Evolutionary conservation across 1,140 invertebrate genomes (phyloP), one percentile per base, ranked within the genome.

Genomic region (Zaprionus vittiger): DNA sequence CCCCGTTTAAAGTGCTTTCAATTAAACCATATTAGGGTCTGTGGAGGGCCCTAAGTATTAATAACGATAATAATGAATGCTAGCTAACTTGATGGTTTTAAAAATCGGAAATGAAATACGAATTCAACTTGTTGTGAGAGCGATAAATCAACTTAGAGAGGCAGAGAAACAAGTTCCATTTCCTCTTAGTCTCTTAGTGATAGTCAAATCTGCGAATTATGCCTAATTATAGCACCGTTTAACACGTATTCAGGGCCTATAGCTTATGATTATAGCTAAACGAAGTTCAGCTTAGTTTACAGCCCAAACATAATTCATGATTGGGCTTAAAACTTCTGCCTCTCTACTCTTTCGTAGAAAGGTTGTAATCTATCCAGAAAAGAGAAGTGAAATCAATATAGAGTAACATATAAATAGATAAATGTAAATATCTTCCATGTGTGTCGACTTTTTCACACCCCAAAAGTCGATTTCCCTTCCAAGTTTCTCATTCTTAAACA

Each of bases 1-100:
- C 41, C n/a, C 41, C 7, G 41, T 47, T 47, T 17, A 47, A n/a
- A 47, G 41, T 47, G 41, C 41, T 52, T 52, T 52, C 47, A 52
- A 52, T 52, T 52, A 24, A 22, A 52, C 47, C 20, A 52, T 52
- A 22, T 52, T 52, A 14, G 47, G 20, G 9, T 49, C 44, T 49
- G 44, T 11, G n/a, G 9, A 52, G 47, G 47, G 47, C 11, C 20
- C 12, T 3, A 34, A 20, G 4, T 24, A 52, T 52, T 22, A 14
- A 52, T 52, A 24, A 24, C 24, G 12, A 52, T 52, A 20, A 52
- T 24, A 52, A 24, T 24, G 20, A 24, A 20, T 52, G 22, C 41
- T 17, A 7, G 11, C 41, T 52, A 52, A 11, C 20, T 24, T 52
- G 22, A 24, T 52, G 4, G 14, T 14, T 4, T 14, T 24, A 1